Conservation (phyloP, 1,140 invertebrate genomes). For the Papilio dardanus region DNA sequence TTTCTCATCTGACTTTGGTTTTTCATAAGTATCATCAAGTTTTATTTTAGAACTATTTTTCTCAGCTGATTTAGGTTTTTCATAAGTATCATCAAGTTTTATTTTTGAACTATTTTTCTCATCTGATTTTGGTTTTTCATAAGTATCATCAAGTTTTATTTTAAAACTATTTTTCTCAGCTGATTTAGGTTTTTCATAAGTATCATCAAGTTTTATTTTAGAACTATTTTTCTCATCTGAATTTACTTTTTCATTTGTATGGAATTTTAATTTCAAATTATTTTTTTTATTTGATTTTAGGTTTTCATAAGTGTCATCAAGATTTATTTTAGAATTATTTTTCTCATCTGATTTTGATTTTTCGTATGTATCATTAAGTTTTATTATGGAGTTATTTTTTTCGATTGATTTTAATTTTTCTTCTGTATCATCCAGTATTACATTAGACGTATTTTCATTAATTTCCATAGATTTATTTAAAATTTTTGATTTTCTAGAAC, state of each 20-base stretch:
- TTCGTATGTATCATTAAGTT: conserved; percentile 26
- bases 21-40: conserved; percentile 32
- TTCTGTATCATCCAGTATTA: conserved; percentile 25
- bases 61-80: conserved; percentile 35
- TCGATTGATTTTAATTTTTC: conserved; percentile 10
- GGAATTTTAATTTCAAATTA: conserved; percentile 18
- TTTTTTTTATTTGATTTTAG: neutral
- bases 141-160: conserved; percentile 31
- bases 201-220: conserved; percentile 31
- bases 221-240: neutral
- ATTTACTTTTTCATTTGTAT: conserved; percentile 22
- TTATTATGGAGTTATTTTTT: conserved; percentile 20
- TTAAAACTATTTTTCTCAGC: conserved; percentile 15
- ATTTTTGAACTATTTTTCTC: neutral
- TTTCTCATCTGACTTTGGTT: neutral
- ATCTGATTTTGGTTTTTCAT: conserved; percentile 13
- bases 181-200: conserved; percentile 21
- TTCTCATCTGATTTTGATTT: conserved; percentile 11
- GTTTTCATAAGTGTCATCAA: conserved; percentile 19
- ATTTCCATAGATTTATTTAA: conserved; percentile 19
- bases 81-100: conserved; percentile 39
- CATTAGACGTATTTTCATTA: conserved; percentile 28
- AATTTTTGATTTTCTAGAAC: neutral
- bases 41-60: conserved; percentile 30
- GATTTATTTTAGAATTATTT: conserved; percentile 23